These are phyloP conservation scores for Aphaenogaster ashmeadi DNA, from an alignment of 1,140 invertebrate genomes.

Conservation along the genomic window DNA sequence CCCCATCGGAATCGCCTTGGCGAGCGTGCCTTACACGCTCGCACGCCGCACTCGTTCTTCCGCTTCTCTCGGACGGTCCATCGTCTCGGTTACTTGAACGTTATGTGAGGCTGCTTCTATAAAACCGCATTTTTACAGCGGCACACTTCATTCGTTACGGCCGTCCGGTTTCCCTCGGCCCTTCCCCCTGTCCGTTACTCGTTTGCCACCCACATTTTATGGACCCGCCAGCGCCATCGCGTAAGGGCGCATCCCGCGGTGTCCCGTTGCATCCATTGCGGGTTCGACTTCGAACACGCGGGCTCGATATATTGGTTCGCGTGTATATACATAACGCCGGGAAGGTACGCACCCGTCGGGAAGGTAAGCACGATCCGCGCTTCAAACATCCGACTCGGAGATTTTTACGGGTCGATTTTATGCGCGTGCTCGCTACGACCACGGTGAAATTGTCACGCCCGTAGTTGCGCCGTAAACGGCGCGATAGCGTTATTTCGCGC, in stretches of 20 bases:
- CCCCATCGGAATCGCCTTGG: conserved; percentile 6
- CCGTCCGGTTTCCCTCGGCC: conserved; percentile 25
- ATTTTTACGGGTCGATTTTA: conserved; percentile 49
- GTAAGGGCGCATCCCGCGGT: conserved; percentile 48
- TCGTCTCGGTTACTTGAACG: conserved; percentile 76
- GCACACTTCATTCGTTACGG: conserved; percentile 81
- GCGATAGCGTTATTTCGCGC: conserved; percentile 26
- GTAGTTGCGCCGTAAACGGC: not conserved
- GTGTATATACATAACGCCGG: not conserved
- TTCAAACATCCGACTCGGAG: not conserved
- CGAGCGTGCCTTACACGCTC: not conserved
- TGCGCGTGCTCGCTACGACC: not conserved
- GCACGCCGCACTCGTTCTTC: conserved; percentile 29
- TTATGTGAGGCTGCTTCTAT: conserved; percentile 80
- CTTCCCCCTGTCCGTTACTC: conserved; percentile 27
- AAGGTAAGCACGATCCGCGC: conserved; percentile 4
- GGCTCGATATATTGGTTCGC: conserved; percentile 26
- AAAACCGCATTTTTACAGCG: conserved; percentile 82
- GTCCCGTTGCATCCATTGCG: conserved; percentile 35
- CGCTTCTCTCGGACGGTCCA: conserved; percentile 62
- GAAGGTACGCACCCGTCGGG: not conserved
- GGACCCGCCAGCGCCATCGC: conserved; percentile 54
- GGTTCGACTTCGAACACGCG: not conserved
- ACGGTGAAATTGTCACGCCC: not conserved
- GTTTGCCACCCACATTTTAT: conserved; percentile 79